These are phyloP conservation scores for Zaprionus tsacasi DNA, from an alignment of 1,140 invertebrate genomes.

Conservation along the genomic window DNA sequence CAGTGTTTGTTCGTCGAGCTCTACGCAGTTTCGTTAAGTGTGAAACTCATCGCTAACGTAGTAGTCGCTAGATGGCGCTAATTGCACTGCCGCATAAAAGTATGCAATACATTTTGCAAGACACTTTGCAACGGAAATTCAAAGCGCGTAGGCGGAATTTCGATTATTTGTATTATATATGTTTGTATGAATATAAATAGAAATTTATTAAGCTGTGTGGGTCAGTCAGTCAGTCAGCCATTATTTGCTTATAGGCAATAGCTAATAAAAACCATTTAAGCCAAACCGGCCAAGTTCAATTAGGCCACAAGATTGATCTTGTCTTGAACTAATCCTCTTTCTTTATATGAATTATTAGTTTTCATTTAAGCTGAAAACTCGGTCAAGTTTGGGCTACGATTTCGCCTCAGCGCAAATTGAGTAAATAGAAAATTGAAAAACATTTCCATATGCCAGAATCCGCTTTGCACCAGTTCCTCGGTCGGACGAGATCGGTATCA, in stretches of 20 bases:
- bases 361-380: constrained; percentile 36
- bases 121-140: not conserved
- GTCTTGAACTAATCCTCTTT: constrained; percentile 53
- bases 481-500: constrained; percentile 21
- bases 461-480: constrained; percentile 57
- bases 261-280: not conserved
- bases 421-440: constrained; percentile 37
- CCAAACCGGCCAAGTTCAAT: constrained; percentile 21
- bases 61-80: constrained; percentile 24
- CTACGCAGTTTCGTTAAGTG: constrained; percentile 11
- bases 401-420: constrained; percentile 36
- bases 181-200: no score
- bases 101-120: constrained; percentile 26
- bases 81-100: not conserved
- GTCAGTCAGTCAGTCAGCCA: not conserved
- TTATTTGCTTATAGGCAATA: not conserved
- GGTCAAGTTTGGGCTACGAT: constrained; percentile 62
- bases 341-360: constrained; percentile 15
- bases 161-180: no score
- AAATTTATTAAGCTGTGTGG: not conserved
- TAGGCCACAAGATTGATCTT: constrained; percentile 41
- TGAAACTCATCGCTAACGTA: not conserved
- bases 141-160: not conserved
- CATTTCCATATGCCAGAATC: constrained; percentile 61
- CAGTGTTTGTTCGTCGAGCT: constrained; percentile 22